phyloP scores from a whole-genome alignment of 1,140 invertebrate genomes.

The Drosophila bipectinata region DNA sequence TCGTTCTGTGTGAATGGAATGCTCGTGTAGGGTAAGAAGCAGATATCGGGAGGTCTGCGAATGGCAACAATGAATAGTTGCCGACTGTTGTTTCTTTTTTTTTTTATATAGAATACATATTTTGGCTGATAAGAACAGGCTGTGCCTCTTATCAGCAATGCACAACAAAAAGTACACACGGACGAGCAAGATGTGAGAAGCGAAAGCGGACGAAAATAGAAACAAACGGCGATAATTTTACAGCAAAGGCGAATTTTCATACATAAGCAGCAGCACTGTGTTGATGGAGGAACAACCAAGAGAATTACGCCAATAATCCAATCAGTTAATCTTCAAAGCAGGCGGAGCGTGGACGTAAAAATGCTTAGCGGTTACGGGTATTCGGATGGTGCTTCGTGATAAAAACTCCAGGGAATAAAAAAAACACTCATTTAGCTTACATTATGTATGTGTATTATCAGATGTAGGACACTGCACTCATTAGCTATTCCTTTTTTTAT shows the following conservation, averaged over 20 bases:
- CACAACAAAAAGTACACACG: conserved; percentile 66
- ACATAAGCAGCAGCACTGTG: conserved; percentile 31
- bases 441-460: conserved; percentile 7
- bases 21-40: conserved; percentile 41
- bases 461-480: conserved; percentile 6
- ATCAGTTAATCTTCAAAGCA: conserved; percentile 61
- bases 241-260: conserved; percentile 41
- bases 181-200: conserved; percentile 36
- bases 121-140: conserved; percentile 70
- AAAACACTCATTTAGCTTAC: conserved; percentile 8
- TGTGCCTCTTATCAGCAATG: conserved; percentile 72
- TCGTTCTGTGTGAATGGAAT: conserved; percentile 12
- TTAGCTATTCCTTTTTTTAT: neutral
- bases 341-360: conserved; percentile 49
- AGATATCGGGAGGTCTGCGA: conserved; percentile 33
- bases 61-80: conserved; percentile 36
- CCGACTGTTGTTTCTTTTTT: conserved; percentile 22
- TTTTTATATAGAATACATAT: conserved; percentile 44
- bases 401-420: conserved; percentile 11
- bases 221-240: conserved; percentile 69
- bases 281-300: conserved; percentile 24
- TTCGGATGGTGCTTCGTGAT: conserved; percentile 13
- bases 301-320: conserved; percentile 52
- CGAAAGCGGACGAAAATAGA: conserved; percentile 74
- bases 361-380: conserved; percentile 33